Base-by-base conservation (phyloP, 2,888 invertebrate genomes). In the Endomychus coccineus region DNA sequence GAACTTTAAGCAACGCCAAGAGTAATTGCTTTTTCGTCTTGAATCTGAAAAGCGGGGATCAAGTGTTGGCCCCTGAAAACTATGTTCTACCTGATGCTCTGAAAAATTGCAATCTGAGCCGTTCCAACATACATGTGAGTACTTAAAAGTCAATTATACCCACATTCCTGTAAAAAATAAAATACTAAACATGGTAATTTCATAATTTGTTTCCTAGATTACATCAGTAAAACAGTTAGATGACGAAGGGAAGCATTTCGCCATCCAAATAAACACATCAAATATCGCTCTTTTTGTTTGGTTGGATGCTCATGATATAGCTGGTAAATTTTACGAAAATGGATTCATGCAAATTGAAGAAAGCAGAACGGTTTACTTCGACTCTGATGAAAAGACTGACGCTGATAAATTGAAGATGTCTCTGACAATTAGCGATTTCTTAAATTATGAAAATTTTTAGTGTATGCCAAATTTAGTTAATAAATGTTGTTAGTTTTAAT, bases 281-380 rank as follows among this genome's bases (percentile, higher is more conserved):
- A 66, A 68, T 2, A 66, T 80, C 19, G 74, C 80, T 1, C 64
- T 79, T 4, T 86, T 83, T 59, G 73, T 84, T 1, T 84, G 82
- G 80, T 59, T 84, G 13, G 80, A 82, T 44, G 59, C 73, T 0
- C 62, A 59, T 2, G 56, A 61, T 3, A 56, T 68, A 23, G 58
- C 54, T 7, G 88, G 88, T 1, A 67, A 64, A 39, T 88, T 88
- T 60, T 77, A 78, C 1, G 79, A 84, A 48, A 88, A 90, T 62
- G 89, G 88, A 1, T 79, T 88, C 42, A 25, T 61, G 12, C 57
- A 52, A 51, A 43, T 60, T 14, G 47, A 42, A 16, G 23, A 43
- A 13, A 42, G 19, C 2, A 59, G 52, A 44, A 51, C 28, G 7
- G 44, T 63, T 3, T 43, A 45, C 12, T 62, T 64, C 40, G 38